phyloP scores from a whole-genome alignment of 2,113 vertebrate species.

The Hyaena hyaena region DNA sequence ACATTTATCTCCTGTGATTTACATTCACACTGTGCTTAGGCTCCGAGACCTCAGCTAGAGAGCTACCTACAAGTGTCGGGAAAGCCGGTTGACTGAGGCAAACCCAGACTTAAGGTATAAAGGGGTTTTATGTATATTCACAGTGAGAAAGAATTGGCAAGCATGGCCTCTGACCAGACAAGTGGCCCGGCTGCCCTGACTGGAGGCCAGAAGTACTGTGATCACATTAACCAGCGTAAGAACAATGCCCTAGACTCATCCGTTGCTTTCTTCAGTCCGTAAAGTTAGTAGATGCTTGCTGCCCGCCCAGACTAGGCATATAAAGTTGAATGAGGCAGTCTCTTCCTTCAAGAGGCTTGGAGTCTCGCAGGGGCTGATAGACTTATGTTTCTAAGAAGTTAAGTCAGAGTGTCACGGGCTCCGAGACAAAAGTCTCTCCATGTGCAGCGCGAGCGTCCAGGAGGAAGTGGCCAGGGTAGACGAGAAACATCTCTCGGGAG shows the following conservation, averaged over 20 bases:
- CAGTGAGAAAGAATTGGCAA: not conserved
- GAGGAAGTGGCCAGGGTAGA: not conserved
- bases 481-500: not conserved
- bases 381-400: not conserved
- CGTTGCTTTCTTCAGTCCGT: not conserved
- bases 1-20: slow-evolving; percentile 26
- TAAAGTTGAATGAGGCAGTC: not conserved
- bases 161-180: not conserved
- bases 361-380: not conserved
- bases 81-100: not conserved
- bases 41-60: slow-evolving; percentile 17
- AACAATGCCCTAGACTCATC: not conserved
- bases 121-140: not conserved
- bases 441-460: not conserved
- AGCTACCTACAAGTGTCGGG: not conserved
- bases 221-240: not conserved
- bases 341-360: not conserved
- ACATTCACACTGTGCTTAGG: not conserved
- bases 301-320: not conserved
- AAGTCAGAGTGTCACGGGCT: not conserved
- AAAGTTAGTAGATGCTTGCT: not conserved
- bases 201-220: not conserved
- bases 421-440: not conserved
- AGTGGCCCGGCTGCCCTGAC: not conserved
- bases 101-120: not conserved